Percentiles rank a stretch among this genome's conserved stretches.
These are phyloP conservation scores for Zaprionus capensis DNA, from an alignment of 1,140 invertebrate genomes.

Conservation along the genomic window DNA sequence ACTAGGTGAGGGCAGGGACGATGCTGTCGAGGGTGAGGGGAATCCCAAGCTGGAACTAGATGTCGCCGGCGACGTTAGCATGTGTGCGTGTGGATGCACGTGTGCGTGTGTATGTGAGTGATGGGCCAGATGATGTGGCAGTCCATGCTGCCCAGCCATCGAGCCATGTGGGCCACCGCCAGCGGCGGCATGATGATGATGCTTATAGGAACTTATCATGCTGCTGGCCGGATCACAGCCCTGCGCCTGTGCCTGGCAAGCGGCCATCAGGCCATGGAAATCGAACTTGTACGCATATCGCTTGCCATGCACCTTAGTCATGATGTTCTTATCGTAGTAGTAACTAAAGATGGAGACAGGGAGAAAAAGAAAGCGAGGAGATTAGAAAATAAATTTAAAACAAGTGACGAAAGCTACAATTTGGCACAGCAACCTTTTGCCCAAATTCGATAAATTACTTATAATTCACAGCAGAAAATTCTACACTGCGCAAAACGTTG, in stretches of 20 bases:
- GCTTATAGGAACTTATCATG: slow-evolving; percentile 78
- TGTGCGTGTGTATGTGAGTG: slow-evolving; percentile 45
- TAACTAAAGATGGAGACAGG: slow-evolving; percentile 88
- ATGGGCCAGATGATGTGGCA: slow-evolving; percentile 59
- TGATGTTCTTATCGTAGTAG: slow-evolving; percentile 99
- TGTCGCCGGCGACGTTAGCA: slow-evolving; percentile 62
- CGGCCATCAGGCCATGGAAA: slow-evolving; percentile 92
- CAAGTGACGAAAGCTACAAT: neutral
- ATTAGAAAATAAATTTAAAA: neutral
- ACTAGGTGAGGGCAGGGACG: slow-evolving; percentile 83
- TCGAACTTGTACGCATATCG: slow-evolving; percentile 97
- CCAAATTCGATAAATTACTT: too few relatives aligned
- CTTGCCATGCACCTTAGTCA: slow-evolving; percentile 97
- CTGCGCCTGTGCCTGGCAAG: slow-evolving; percentile 91
- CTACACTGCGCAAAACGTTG: too few relatives aligned
- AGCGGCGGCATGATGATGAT: slow-evolving; percentile 52
- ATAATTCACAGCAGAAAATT: too few relatives aligned
- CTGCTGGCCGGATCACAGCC: slow-evolving; percentile 76
- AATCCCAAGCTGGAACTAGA: slow-evolving; percentile 78
- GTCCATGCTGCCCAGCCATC: slow-evolving; percentile 52
- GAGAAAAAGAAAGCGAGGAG: slow-evolving; percentile 29
- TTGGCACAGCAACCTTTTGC: too few relatives aligned
- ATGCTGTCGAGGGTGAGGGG: slow-evolving; percentile 70
- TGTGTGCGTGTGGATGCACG: slow-evolving; percentile 45
- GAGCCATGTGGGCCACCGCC: slow-evolving; percentile 41